phyloP scores from a whole-genome alignment of 2,113 vertebrate genomes.

The Anser cygnoides region DNA sequence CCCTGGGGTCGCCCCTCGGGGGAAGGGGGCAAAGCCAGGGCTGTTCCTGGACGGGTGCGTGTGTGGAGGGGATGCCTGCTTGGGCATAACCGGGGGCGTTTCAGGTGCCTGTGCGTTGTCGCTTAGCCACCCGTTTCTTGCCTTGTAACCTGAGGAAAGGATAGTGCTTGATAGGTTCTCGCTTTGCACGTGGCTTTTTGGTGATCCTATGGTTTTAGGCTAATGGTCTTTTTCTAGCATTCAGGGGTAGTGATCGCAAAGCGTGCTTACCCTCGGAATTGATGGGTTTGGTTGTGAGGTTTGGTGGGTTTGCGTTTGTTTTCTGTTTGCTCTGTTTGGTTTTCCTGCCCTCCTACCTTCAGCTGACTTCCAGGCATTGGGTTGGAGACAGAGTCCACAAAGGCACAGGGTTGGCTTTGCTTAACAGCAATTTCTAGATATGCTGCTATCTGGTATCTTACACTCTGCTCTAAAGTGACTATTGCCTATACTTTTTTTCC shows the following conservation, averaged over 20 bases:
- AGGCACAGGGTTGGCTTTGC: background rate
- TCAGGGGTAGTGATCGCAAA: accelerated
- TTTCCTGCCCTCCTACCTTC: accelerated
- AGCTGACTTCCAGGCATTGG: no score
- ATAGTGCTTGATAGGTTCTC: background rate
- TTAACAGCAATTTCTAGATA: background rate
- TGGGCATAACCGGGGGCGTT: background rate
- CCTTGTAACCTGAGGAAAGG: background rate
- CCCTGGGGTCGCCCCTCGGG: no score
- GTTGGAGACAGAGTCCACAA: background rate
- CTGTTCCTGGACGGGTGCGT: background rate
- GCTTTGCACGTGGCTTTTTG: accelerated
- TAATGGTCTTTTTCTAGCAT: background rate
- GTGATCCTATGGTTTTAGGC: background rate
- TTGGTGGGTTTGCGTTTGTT: background rate
- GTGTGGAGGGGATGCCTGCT: background rate
- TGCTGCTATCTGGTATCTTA: accelerated
- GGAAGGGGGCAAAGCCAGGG: background rate
- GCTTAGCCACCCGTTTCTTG: background rate
- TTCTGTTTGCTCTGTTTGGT: background rate
- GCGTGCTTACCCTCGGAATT: background rate
- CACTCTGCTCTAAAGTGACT: background rate
- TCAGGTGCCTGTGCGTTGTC: background rate
- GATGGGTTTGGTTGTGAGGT: background rate
- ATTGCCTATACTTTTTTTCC: background rate